phyloP scores from a whole-genome alignment of 2,888 invertebrate species.

The Torymus texanus region DNA sequence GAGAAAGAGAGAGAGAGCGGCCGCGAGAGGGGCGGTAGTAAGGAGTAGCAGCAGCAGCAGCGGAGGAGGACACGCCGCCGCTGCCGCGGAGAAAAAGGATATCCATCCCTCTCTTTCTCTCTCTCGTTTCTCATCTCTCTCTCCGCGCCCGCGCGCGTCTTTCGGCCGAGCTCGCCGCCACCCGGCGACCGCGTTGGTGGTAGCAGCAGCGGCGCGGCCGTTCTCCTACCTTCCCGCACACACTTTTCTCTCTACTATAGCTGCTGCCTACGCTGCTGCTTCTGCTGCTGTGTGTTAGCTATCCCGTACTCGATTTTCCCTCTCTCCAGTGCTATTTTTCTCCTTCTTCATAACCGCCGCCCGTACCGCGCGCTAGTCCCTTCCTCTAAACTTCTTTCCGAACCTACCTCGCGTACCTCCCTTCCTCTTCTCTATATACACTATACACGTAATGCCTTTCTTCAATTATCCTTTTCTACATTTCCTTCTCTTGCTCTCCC shows the following conservation, averaged over 20 bases:
- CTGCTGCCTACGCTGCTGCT: not conserved
- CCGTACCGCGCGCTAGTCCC: conserved; percentile 31
- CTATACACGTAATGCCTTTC: conserved; percentile 39
- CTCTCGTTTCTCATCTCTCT: conserved; percentile 52
- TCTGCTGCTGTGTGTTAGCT: not conserved
- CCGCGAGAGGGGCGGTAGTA: conserved; percentile 65
- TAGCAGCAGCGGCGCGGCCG: too few species aligned
- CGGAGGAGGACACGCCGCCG: conserved; percentile 67
- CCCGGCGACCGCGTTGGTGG: conserved; percentile 41
- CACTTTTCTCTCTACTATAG: conserved; percentile 29
- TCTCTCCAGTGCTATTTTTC: conserved; percentile 41
- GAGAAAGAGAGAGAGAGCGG: conserved; percentile 64
- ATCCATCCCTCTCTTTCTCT: conserved; percentile 57
- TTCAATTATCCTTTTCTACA: conserved; percentile 54
- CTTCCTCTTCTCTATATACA: conserved; percentile 14
- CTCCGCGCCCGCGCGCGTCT: conserved; percentile 38
- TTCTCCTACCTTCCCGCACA: conserved; percentile 27
- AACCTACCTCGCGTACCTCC: conserved; percentile 1
- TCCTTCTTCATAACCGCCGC: conserved; percentile 53
- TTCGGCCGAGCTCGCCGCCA: conserved; percentile 39
- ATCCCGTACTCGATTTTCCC: conserved; percentile 33
- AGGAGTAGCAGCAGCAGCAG: conserved; percentile 64
- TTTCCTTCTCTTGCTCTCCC: conserved; percentile 57
- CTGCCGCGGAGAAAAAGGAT: conserved; percentile 64
- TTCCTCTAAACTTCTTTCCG: conserved; percentile 45